A percentile compares a stretch with the other conserved stretches of the same genome.
Evolutionary conservation across 2,888 invertebrate genomes (phyloP).

Genomic region (Parnassius smintheus): DNA sequence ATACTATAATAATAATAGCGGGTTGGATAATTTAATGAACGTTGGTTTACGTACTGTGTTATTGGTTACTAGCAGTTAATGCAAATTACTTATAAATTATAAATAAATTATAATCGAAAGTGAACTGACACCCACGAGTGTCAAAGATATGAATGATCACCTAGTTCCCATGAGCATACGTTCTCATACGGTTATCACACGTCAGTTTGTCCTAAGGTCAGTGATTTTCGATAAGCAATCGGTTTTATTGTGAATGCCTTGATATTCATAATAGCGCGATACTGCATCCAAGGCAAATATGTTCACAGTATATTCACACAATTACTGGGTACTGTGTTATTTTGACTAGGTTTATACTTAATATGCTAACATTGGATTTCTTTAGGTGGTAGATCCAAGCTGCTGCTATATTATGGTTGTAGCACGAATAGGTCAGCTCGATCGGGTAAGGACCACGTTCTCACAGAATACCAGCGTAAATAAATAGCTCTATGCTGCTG

Average conservation of each 20-base stretch:
- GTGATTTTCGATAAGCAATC: constrained; percentile 57
- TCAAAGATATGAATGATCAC: constrained; percentile 38
- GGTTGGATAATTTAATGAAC: neutral
- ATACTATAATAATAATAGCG: neutral
- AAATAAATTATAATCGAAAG: constrained; percentile 21
- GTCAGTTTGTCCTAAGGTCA: constrained; percentile 55
- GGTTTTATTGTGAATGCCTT: constrained; percentile 36
- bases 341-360: neutral
- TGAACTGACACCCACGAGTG: constrained; percentile 16
- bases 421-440: too few relatives aligned
- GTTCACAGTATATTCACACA: constrained; percentile 23
- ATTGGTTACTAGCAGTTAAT: too few relatives aligned
- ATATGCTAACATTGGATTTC: too few relatives aligned
- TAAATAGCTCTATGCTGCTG: too few relatives aligned
- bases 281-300: constrained; percentile 24
- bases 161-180: constrained; percentile 60
- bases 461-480: too few relatives aligned
- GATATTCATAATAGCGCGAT: constrained; percentile 23
- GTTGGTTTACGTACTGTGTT: too few relatives aligned
- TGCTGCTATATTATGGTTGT: too few relatives aligned
- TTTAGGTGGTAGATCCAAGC: too few relatives aligned
- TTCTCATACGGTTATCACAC: constrained; percentile 63
- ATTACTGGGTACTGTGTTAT: neutral
- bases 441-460: too few relatives aligned
- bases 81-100: neutral